These are phyloP conservation scores for Tinea trinotella DNA, from an alignment of 2,888 invertebrate species.

Conservation along the genomic window DNA sequence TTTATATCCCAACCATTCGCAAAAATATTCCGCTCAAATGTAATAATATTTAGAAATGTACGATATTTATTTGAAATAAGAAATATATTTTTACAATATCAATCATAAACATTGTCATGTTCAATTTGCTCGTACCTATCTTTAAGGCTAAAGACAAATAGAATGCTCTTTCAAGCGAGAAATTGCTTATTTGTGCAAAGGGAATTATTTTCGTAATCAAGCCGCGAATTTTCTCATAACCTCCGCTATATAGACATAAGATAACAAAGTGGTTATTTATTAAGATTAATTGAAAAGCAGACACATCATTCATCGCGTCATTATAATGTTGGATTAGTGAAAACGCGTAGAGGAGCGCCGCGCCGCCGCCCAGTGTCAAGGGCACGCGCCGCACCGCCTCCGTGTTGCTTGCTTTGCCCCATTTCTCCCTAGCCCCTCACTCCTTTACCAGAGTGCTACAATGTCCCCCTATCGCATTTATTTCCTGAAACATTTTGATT, in stretches of 20 bases:
- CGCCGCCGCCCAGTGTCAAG: conserved; percentile 47
- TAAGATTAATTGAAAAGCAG: not conserved
- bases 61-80: too few species aligned
- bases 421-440: not conserved
- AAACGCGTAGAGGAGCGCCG: conserved; percentile 28
- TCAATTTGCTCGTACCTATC: not conserved
- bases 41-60: not conserved
- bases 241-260: not conserved
- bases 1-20: not conserved
- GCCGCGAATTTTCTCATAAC: not conserved
- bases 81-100: not conserved
- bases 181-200: not conserved
- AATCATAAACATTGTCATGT: not conserved
- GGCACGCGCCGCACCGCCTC: conserved; percentile 34
- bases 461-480: not conserved
- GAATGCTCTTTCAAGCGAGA: not conserved
- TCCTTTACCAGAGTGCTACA: conserved; percentile 2
- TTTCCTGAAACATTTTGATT: not conserved
- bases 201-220: not conserved
- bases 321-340: conserved; percentile 30
- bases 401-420: conserved; percentile 29
- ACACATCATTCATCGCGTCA: not conserved
- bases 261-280: not conserved
- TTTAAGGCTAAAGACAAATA: not conserved
- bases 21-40: not conserved